Percentiles rank a stretch among this genome's conserved stretches.
Conservation (phyloP, 2,888 invertebrate species). For the Agrilus biguttatus region DNA sequence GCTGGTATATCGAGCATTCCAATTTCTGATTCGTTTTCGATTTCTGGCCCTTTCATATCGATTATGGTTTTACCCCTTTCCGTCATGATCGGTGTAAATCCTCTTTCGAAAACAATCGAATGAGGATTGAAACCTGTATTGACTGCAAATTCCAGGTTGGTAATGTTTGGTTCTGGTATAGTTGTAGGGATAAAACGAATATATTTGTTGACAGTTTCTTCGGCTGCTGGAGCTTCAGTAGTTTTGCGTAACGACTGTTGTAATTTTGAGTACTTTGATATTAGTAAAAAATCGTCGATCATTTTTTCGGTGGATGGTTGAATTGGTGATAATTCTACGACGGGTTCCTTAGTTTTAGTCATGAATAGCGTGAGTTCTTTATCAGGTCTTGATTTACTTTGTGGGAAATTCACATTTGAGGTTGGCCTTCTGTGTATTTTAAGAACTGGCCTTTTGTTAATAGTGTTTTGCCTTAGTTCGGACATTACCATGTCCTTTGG, state of each 20-base stretch:
- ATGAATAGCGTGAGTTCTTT: not conserved
- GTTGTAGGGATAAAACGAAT: slow-evolving; percentile 5
- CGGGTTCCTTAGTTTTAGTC: not conserved
- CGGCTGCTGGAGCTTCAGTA: too few species aligned
- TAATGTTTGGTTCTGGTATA: slow-evolving; percentile 2
- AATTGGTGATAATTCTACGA: slow-evolving; percentile 23
- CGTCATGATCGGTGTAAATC: slow-evolving; percentile 65
- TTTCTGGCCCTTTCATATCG: slow-evolving; percentile 21
- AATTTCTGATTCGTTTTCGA: slow-evolving; percentile 36
- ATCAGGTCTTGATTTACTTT: too few species aligned
- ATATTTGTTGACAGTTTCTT: not conserved
- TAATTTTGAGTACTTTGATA: too few species aligned
- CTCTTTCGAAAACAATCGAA: slow-evolving; percentile 68
- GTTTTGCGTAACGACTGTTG: not conserved
- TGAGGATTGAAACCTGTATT: slow-evolving; percentile 70
- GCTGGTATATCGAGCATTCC: slow-evolving; percentile 47
- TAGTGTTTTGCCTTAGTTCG: too few species aligned
- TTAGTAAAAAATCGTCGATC: too few species aligned
- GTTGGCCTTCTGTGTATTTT: too few species aligned
- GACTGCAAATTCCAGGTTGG: slow-evolving; percentile 40
- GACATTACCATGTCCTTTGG: too few species aligned
- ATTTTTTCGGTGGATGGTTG: slow-evolving; percentile 24
- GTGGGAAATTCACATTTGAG: too few species aligned
- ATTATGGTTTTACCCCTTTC: slow-evolving; percentile 42
- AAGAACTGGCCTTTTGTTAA: too few species aligned